phyloP scores from a whole-genome alignment of 2,113 vertebrate species.

The Microtus montanus region DNA sequence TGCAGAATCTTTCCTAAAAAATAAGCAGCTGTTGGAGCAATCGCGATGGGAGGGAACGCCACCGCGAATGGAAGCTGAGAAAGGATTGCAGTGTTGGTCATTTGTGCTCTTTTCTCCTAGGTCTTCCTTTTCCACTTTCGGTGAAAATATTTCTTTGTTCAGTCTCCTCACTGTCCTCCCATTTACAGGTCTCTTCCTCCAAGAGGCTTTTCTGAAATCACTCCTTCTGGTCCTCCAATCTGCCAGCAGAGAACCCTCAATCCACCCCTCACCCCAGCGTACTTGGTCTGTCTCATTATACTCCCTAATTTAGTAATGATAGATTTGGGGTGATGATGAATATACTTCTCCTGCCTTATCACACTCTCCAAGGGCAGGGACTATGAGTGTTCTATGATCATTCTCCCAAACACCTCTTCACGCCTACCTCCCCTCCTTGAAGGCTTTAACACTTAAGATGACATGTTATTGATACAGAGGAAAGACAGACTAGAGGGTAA shows the following conservation, averaged over 20 bases:
- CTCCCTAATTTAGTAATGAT: constrained; percentile 1
- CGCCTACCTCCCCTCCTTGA: not conserved
- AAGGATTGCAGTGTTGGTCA: not conserved
- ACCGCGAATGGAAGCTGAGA: not conserved
- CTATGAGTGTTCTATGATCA: not conserved
- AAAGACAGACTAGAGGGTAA: not conserved
- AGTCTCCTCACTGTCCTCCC: not conserved
- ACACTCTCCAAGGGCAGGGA: not conserved
- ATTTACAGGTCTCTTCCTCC: not conserved
- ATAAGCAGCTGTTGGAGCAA: not conserved
- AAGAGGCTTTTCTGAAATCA: not conserved
- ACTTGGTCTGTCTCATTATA: not conserved
- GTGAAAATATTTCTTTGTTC: not conserved
- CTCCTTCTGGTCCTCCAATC: not conserved
- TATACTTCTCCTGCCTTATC: not conserved
- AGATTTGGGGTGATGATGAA: not conserved
- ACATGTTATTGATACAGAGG: not conserved
- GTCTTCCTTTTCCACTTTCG: not conserved
- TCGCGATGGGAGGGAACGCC: not conserved
- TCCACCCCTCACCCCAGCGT: not conserved
- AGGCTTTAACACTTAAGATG: not conserved
- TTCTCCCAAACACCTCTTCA: not conserved
- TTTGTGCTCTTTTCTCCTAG: not conserved
- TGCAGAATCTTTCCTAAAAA: not conserved
- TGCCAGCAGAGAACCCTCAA: not conserved